Conservation (phyloP, 2,888 invertebrate species). For the Ectemnius lituratus region DNA sequence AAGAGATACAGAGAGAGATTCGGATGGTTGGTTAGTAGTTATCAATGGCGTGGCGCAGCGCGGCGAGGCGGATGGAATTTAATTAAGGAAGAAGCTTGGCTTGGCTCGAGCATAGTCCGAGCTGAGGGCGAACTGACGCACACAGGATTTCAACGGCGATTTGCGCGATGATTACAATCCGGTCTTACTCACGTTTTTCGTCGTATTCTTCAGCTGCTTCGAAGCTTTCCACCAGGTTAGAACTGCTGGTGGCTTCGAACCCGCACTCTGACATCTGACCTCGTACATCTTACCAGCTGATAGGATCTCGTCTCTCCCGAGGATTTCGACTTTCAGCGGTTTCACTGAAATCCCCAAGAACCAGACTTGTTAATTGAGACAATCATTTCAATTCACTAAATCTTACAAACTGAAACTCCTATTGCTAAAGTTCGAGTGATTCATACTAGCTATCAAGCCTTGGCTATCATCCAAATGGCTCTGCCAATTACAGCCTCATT, state of each 20-base stretch:
- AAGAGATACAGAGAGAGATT: constrained; percentile 4
- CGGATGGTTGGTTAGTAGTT: constrained; percentile 19
- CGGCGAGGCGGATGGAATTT: constrained; percentile 16
- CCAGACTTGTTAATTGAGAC: constrained; percentile 24
- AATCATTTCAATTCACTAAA: neutral
- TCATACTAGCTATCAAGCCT: no score
- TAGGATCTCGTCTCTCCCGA: constrained; percentile 89
- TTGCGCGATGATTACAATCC: constrained; percentile 14
- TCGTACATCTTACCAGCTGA: constrained; percentile 92
- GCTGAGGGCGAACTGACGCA: no score
- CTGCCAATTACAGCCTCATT: no score
- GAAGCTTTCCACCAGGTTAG: constrained; percentile 96
- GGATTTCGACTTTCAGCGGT: constrained; percentile 89
- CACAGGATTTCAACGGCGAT: constrained; percentile 15
- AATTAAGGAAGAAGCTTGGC: constrained; percentile 32
- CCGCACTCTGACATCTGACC: constrained; percentile 91
- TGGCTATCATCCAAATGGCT: no score
- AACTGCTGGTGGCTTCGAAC: constrained; percentile 90
- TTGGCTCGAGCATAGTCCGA: neutral
- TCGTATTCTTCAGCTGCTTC: constrained; percentile 88
- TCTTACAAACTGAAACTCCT: no score
- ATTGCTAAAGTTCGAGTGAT: no score
- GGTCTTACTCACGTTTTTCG: constrained; percentile 87
- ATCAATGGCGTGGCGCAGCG: constrained; percentile 13
- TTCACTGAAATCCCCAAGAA: constrained; percentile 83